Evolutionary conservation across 2,113 vertebrate genomes (phyloP).

Genomic region (Dunckerocampus dactyliophorus): DNA sequence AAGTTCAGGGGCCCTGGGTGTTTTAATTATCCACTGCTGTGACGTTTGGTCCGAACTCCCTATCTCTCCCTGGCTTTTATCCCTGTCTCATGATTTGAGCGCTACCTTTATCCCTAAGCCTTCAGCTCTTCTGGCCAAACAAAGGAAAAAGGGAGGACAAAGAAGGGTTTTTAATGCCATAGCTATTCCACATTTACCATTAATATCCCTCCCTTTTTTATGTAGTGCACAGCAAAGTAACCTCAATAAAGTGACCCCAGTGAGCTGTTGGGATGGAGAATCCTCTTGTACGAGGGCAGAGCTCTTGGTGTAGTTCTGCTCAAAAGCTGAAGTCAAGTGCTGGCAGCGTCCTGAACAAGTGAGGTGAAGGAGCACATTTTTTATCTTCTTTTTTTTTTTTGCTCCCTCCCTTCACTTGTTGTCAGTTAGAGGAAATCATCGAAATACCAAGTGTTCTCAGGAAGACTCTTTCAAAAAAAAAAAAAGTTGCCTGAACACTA

Average conservation of each 20-base stretch:
- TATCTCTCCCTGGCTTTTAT: constrained; percentile 75
- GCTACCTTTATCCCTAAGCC: constrained; percentile 78
- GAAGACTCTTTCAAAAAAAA: constrained; percentile 27
- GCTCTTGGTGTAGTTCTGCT: constrained; percentile 35
- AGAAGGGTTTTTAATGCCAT: constrained; percentile 70
- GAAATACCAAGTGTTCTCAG: constrained; percentile 69
- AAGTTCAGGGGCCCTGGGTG: constrained; percentile 71
- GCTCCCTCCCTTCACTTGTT: constrained; percentile 34
- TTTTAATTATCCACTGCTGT: constrained; percentile 77
- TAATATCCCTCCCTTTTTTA: constrained; percentile 75
- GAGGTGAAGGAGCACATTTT: constrained; percentile 57
- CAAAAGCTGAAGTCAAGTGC: constrained; percentile 55
- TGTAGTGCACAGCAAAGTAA: constrained; percentile 61
- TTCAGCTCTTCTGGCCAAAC: constrained; percentile 78
- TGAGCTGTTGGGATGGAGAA: constrained; percentile 56
- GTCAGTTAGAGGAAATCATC: constrained; percentile 54
- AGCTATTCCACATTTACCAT: constrained; percentile 75
- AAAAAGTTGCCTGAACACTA: constrained; percentile 54
- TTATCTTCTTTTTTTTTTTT: constrained; percentile 23
- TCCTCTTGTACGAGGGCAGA: constrained; percentile 53
- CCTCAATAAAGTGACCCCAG: constrained; percentile 73
- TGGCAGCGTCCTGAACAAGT: constrained; percentile 61
- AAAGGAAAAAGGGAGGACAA: constrained; percentile 74
- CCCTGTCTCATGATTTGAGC: constrained; percentile 77
- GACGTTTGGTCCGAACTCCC: constrained; percentile 68